A percentile compares a stretch with the other conserved stretches of the same genome.
These are phyloP conservation scores for Okapia johnstoni DNA, from an alignment of 2,113 vertebrate genomes.

Conservation along the genomic window DNA sequence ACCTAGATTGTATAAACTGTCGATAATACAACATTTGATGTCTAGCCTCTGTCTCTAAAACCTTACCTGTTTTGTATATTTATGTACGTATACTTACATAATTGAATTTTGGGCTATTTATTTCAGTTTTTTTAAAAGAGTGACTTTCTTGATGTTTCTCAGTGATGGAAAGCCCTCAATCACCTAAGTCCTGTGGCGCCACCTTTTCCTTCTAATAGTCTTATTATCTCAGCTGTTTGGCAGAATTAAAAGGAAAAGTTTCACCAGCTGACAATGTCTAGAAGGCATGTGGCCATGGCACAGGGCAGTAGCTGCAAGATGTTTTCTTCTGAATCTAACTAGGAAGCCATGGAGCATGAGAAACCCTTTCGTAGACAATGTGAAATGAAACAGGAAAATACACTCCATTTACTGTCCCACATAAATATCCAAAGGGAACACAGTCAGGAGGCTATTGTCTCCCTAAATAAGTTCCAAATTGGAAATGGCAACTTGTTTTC, in stretches of 20 bases:
- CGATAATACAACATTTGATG: not conserved
- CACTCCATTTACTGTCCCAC: conserved; percentile 28
- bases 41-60: not conserved
- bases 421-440: conserved; percentile 42
- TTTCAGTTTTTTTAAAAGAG: not conserved
- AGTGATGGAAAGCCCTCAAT: not conserved
- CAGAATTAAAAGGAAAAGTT: not conserved
- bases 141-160: not conserved
- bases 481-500: conserved; percentile 66
- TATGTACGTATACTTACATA: not conserved
- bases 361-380: conserved; percentile 35
- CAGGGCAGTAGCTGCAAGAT: not conserved
- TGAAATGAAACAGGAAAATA: conserved; percentile 46
- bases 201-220: not conserved
- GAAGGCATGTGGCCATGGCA: not conserved
- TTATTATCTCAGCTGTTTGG: not conserved
- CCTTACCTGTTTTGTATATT: not conserved
- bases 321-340: conserved; percentile 35
- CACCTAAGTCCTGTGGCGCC: not conserved
- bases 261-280: not conserved
- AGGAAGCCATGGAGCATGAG: conserved; percentile 27
- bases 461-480: conserved; percentile 62
- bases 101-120: not conserved
- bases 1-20: not conserved
- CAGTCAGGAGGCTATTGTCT: conserved; percentile 50